Evolutionary conservation across 2,888 invertebrate genomes (phyloP), one percentile per base, ranked within the genome.

Genomic region (Latrodectus hesperus): DNA sequence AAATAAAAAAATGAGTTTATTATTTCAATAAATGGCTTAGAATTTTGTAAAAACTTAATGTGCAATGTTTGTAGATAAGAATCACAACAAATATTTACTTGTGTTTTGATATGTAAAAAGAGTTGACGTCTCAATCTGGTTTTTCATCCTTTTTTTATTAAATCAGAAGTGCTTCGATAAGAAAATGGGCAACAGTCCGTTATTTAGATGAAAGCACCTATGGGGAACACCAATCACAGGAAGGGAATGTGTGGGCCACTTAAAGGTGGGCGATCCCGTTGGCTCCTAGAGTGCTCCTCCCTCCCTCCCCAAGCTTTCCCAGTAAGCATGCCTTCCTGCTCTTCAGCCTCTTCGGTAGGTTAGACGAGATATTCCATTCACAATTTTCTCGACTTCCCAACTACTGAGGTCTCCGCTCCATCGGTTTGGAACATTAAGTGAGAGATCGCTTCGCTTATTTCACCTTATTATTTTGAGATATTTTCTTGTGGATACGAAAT

Each of bases 191-290:
- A 12, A 17, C n/a, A 68, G 26, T 26, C 67, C 67, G 17, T 22
- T 68, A 9, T 17, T 22, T 12, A 68, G 26, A 68, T 22, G 9
- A 16, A 17, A 53, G 73, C 73, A 73, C 73, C 73, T 73, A n/a
- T 16, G 49, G 3, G 17, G 53, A 16, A 17, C 53, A 49, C 84
- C 84, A 84, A 84, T 84, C 60, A 77, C 67, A 60, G 55, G n/a
- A 14, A 17, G 77, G 65, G 65, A 64, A 70, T 73, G 64, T 17
- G 84, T 84, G 77, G 84, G 77, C 72, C 84, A 84, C 84, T 84
- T 77, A 22, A 67, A 84, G 77, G 73, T 84, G 77, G 71, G 72
- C 72, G 68, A 77, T 84, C 84, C 67, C 84, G 84, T 84, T 84
- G 84, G 84, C 38, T 84, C 77, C 64, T 55, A 22, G 53, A 11